phyloP scores from a whole-genome alignment of 2,113 vertebrate species.

The Tetrax tetrax region DNA sequence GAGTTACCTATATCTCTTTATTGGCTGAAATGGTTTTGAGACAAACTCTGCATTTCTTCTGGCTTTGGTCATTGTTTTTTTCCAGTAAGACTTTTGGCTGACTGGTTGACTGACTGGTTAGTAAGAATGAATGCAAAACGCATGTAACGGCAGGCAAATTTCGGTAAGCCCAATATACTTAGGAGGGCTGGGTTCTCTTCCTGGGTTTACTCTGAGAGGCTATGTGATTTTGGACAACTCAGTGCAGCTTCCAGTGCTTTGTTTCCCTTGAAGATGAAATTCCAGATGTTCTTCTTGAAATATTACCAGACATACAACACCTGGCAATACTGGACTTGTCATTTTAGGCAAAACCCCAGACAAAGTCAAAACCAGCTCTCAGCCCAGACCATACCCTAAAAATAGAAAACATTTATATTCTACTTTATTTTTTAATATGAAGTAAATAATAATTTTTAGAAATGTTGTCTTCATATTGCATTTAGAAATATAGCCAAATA shows the following conservation, averaged over 20 bases:
- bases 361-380: neutral
- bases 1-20: neutral
- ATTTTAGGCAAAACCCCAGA: neutral
- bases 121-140: neutral
- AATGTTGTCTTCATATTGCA: neutral
- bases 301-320: neutral
- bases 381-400: neutral
- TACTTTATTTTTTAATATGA: neutral
- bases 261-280: neutral
- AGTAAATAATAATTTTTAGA: neutral
- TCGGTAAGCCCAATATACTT: neutral
- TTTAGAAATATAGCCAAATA: neutral
- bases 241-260: neutral
- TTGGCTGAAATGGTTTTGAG: neutral
- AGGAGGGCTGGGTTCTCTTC: neutral
- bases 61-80: neutral
- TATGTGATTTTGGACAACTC: neutral
- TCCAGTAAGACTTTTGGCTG: neutral
- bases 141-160: neutral
- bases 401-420: neutral
- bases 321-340: neutral
- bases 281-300: conserved; percentile 20
- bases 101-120: neutral
- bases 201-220: neutral
- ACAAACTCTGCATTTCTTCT: neutral